phyloP scores from a whole-genome alignment of 2,888 invertebrate genomes.

The Microplitis manilae region DNA sequence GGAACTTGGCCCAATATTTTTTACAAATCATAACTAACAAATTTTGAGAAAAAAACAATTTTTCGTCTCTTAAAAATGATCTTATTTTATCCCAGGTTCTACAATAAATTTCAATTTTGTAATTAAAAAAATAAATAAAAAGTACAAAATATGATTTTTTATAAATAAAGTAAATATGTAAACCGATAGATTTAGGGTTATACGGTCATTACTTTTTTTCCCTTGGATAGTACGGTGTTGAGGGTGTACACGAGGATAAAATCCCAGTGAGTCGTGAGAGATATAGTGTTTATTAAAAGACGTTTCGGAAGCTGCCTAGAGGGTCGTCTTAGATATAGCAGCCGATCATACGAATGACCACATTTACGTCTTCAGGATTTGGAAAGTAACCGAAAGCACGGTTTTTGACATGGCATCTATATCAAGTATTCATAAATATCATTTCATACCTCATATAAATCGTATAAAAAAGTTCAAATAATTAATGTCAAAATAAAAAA shows the following conservation, averaged over 20 bases:
- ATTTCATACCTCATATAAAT: not conserved
- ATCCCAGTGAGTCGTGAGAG: slow-evolving; percentile 63
- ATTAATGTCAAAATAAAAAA: no score
- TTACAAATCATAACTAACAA: no score
- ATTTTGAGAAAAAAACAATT: no score
- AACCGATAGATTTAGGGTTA: slow-evolving; percentile 27
- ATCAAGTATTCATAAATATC: not conserved
- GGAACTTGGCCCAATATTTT: no score
- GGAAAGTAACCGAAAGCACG: slow-evolving; percentile 54
- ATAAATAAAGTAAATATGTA: slow-evolving; percentile 2
- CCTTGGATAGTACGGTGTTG: not conserved
- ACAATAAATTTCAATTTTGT: not conserved
- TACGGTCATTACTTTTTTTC: not conserved
- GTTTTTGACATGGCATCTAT: slow-evolving; percentile 48
- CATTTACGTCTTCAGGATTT: slow-evolving; percentile 66
- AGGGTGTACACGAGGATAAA: slow-evolving; percentile 50
- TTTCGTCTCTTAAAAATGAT: no score
- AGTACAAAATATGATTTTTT: not conserved
- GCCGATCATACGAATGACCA: slow-evolving; percentile 71
- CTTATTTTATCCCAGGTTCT: no score
- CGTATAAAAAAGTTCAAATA: not conserved
- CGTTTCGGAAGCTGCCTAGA: slow-evolving; percentile 63
- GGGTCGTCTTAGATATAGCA: slow-evolving; percentile 57
- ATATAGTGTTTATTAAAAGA: slow-evolving; percentile 72
- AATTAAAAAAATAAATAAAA: not conserved